Evolutionary conservation across 35 echinoderm and acorn worm species (phyloP).

Genomic region (Ophiothrix spiculata): DNA sequence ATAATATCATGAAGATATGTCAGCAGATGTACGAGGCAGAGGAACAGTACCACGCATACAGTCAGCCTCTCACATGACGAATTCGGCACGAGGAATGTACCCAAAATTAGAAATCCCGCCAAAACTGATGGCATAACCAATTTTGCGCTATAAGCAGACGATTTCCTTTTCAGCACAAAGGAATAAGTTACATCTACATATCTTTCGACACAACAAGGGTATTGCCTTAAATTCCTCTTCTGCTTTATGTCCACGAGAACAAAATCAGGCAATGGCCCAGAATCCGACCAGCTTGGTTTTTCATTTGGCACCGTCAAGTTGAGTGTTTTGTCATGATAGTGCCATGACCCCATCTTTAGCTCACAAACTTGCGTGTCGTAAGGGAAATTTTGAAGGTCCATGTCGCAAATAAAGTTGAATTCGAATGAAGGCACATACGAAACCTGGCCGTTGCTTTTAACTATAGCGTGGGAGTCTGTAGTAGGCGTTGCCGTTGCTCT

Average conservation of each 20-base stretch:
- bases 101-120: background rate
- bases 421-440: background rate
- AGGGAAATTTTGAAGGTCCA: background rate
- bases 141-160: background rate
- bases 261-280: background rate
- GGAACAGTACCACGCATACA: background rate
- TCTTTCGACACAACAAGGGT: background rate
- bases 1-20: conserved; percentile 1
- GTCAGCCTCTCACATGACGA: background rate
- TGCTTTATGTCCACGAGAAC: background rate
- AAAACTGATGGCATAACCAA: background rate
- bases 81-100: background rate
- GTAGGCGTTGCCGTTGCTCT: background rate
- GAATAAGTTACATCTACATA: background rate
- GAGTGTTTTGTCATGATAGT: background rate
- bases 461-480: background rate
- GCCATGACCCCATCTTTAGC: background rate
- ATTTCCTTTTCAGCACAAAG: background rate
- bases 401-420: background rate
- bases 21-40: background rate
- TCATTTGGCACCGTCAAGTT: background rate
- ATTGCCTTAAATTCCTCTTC: background rate
- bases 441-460: background rate
- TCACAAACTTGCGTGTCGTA: background rate
- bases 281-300: background rate